Base-by-base conservation (phyloP, 1,140 invertebrate species). In the Aphidius gifuensis region DNA sequence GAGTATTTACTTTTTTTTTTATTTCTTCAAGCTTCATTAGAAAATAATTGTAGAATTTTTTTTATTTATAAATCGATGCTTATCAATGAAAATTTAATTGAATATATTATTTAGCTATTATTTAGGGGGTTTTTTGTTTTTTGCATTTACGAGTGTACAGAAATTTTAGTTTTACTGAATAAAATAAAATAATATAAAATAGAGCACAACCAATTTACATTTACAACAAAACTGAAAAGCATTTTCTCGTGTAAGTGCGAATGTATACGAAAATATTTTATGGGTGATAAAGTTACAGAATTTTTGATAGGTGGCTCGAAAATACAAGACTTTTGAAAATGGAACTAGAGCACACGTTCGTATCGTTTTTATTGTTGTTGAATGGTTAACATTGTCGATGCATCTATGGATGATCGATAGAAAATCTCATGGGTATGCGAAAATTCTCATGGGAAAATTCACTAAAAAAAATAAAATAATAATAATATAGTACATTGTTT, bases 201-300 rank as follows among this genome's bases (percentile, higher is more conserved):
- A 38, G 51, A 53, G 51, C 51, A 53, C 32, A 53, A 53, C 51
- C 51, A 53, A 53, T 53, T 53, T 53, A 23, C 51, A 53, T 53
- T 53, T 53, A 53, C 51, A 53, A 53, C 51, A 23, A 40, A 53
- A 44, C 23, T 23, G 1, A 23, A 23, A 23, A 2, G 23, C 23
- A 23, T 23, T 23, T 23, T 23, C 23, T 23, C 1, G 23, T 23
- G 23, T 23, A 23, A 23, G 23, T 23, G 23, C 23, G 3, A 23
- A 23, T 23, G n/a, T n/a, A n/a, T n/a, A n/a, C n/a, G n/a, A n/a
- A n/a, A 23, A 3, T 23, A 23, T 23, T 23, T 23, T 23, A 23
- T 23, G 3, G 23, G 23, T 23, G 23, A 23, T 23, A 23, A 23
- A 23, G 3, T 23, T 23, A 23, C 23, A 23, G 23, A 23, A 1